phyloP scores from a whole-genome alignment of 2,113 vertebrate genomes.

The Pandion haliaetus region DNA sequence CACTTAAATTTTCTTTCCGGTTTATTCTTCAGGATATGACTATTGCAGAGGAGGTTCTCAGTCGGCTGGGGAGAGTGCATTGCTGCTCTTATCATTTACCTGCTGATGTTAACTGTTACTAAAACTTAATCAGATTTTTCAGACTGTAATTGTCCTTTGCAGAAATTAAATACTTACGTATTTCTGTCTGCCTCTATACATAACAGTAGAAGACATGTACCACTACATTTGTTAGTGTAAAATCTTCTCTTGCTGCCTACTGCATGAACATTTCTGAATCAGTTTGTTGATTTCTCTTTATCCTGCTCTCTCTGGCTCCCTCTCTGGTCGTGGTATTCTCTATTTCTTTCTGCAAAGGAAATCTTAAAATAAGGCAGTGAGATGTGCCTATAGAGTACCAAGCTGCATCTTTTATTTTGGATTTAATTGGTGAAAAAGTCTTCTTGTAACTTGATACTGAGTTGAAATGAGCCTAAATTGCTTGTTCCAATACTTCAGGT shows the following conservation, averaged over 20 bases:
- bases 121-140: not conserved
- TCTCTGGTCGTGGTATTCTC: not conserved
- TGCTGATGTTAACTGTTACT: not conserved
- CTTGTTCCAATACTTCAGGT: not conserved
- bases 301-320: not conserved
- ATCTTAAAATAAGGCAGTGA: not conserved
- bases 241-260: not conserved
- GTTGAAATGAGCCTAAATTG: not conserved
- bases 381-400: not conserved
- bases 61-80: not conserved
- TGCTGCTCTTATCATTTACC: not conserved
- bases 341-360: not conserved
- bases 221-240: not conserved
- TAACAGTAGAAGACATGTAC: not conserved
- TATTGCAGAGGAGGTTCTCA: not conserved
- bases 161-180: not conserved
- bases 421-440: not conserved
- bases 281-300: not conserved
- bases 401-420: not conserved
- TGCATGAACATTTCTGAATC: not conserved
- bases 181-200: not conserved
- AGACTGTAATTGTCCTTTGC: not conserved
- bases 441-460: not conserved
- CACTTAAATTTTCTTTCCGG: not conserved
- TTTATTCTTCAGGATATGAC: not conserved